phyloP scores from a whole-genome alignment of 2,113 vertebrate species.

The Apteryx owenii region DNA sequence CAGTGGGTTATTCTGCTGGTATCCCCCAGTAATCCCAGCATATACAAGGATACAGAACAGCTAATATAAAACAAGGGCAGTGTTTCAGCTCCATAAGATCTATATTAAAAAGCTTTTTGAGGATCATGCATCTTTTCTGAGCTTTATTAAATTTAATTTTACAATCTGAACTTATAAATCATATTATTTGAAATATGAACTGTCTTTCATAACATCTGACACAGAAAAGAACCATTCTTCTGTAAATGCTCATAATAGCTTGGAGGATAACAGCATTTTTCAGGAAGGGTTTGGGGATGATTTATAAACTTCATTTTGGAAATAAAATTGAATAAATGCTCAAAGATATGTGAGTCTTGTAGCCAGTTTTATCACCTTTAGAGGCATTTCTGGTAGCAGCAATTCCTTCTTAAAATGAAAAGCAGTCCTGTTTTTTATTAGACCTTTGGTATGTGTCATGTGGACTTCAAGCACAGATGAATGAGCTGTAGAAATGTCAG shows the following conservation, averaged over 20 bases:
- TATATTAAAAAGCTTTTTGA: slow-evolving; percentile 31
- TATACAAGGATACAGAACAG: not conserved
- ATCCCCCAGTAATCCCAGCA: not conserved
- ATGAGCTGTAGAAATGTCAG: not conserved
- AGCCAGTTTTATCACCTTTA: slow-evolving; percentile 16
- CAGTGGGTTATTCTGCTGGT: not conserved
- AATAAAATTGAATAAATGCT: slow-evolving; percentile 47
- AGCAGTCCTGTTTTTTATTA: slow-evolving; percentile 5
- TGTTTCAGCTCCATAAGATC: not conserved
- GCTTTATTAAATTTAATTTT: slow-evolving; percentile 53
- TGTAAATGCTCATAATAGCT: slow-evolving; percentile 25
- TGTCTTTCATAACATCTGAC: slow-evolving; percentile 53
- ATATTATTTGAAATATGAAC: slow-evolving; percentile 43
- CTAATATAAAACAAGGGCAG: not conserved
- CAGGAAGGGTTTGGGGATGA: slow-evolving; percentile 4
- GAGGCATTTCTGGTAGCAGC: slow-evolving; percentile 10
- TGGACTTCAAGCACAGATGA: not conserved
- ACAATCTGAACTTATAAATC: slow-evolving; percentile 32
- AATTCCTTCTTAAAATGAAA: slow-evolving; percentile 31
- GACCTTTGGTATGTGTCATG: not conserved
- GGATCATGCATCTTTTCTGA: slow-evolving; percentile 8
- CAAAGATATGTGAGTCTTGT: slow-evolving; percentile 15
- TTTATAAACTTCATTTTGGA: slow-evolving; percentile 54
- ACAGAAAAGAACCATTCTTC: slow-evolving; percentile 36
- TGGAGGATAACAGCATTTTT: slow-evolving; percentile 3